These are phyloP conservation scores for Tokudaia muenninki DNA, from an alignment of 2,797 vertebrate genomes.

Conservation along the genomic window DNA sequence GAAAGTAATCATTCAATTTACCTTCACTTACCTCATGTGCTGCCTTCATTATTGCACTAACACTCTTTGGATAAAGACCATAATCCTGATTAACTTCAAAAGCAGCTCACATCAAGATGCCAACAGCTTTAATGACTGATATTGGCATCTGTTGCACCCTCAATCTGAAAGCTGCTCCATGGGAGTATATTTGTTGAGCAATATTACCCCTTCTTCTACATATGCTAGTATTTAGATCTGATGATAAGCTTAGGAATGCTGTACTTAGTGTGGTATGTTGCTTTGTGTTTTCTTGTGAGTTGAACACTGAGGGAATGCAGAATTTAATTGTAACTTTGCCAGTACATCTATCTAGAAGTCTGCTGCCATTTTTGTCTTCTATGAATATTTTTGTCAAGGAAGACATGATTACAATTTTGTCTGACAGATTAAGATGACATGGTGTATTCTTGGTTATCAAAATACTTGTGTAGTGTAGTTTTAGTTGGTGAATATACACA, in stretches of 20 bases:
- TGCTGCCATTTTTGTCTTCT: conserved; percentile 57
- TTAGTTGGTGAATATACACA: conserved; percentile 69
- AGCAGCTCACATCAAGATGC: conserved; percentile 96
- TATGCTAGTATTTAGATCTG: conserved; percentile 14
- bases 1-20: conserved; percentile 97
- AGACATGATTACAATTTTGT: conserved; percentile 47
- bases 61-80: conserved; percentile 94
- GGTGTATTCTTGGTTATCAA: conserved; percentile 48
- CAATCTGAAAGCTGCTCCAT: conserved; percentile 93
- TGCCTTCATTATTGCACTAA: conserved; percentile 93
- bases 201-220: background rate
- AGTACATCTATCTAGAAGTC: conserved; percentile 56
- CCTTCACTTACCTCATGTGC: conserved; percentile 95
- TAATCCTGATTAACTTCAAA: conserved; percentile 98
- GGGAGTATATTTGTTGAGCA: background rate
- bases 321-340: conserved; percentile 56
- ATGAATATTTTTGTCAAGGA: conserved; percentile 41
- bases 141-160: conserved; percentile 96
- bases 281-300: conserved; percentile 58
- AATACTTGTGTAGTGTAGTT: conserved; percentile 62
- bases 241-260: conserved; percentile 15
- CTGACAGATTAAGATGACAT: conserved; percentile 59
- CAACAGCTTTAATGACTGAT: conserved; percentile 97
- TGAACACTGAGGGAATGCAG: conserved; percentile 49
- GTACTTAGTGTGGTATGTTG: conserved; percentile 37